A percentile compares a stretch with the other conserved stretches of the same genome.
These are phyloP conservation scores for Helicorthomorpha holstii DNA, from an alignment of 1,140 invertebrate species.

Conservation along the genomic window DNA sequence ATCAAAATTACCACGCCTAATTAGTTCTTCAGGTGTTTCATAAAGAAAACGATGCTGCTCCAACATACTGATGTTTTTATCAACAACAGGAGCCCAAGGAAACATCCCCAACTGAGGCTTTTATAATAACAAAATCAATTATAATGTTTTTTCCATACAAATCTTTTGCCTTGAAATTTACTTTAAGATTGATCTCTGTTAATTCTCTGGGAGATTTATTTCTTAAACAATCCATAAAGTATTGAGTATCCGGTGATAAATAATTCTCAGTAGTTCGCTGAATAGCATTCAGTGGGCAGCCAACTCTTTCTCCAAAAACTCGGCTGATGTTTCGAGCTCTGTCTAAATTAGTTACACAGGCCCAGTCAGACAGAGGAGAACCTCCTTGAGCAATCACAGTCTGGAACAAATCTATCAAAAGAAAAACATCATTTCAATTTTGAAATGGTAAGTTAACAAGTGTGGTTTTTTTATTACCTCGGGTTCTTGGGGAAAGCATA, in stretches of 20 bases:
- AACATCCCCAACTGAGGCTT: conserved; percentile 77
- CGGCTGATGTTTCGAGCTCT: conserved; percentile 72
- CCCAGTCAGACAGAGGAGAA: conserved; percentile 82
- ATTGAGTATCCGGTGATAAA: conserved; percentile 72
- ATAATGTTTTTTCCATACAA: background rate
- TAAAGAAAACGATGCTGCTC: conserved; percentile 56
- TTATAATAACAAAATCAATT: too few species aligned
- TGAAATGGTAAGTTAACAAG: too few species aligned
- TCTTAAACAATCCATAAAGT: conserved; percentile 69
- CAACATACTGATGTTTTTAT: conserved; percentile 58
- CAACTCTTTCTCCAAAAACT: conserved; percentile 61
- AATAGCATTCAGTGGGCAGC: too few species aligned
- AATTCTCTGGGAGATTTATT: conserved; percentile 39
- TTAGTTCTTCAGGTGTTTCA: conserved; percentile 51
- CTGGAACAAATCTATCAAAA: conserved; percentile 1
- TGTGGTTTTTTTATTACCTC: too few species aligned
- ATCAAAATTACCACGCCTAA: conserved; percentile 47
- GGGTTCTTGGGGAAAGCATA: conserved; percentile 58
- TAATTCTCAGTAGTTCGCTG: too few species aligned
- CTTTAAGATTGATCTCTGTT: conserved; percentile 53
- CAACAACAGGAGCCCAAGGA: conserved; percentile 82
- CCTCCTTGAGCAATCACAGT: conserved; percentile 48
- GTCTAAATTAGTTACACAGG: conserved; percentile 66
- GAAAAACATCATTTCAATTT: background rate
- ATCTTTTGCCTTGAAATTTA: too few species aligned